A percentile compares a stretch with the other conserved stretches of the same genome.
These are phyloP conservation scores for Rotaria macrura DNA, from an alignment of 2,888 invertebrate species.

Conservation along the genomic window DNA sequence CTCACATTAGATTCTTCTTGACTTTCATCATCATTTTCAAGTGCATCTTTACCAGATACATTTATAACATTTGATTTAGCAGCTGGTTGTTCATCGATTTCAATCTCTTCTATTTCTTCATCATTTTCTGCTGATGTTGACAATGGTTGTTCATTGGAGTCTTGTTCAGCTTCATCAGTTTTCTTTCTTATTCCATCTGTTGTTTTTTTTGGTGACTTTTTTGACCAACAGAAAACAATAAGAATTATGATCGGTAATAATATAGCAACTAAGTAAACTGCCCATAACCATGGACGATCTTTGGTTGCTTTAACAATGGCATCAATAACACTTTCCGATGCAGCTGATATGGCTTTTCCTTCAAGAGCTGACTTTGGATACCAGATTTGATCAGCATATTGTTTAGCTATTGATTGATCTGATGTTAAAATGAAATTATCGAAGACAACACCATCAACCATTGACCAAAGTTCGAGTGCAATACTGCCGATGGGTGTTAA, in stretches of 20 bases:
- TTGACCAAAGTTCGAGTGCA: constrained; percentile 95
- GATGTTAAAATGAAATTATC: constrained; percentile 88
- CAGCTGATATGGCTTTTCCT: constrained; percentile 37
- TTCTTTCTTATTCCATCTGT: background rate
- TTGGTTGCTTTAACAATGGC: constrained; percentile 66
- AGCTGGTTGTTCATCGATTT: background rate
- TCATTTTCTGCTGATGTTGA: background rate
- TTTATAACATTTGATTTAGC: background rate
- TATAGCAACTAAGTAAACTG: constrained; percentile 66
- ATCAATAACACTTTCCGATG: constrained; percentile 63
- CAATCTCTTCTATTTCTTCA: background rate
- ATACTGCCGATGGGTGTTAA: constrained; percentile 57
- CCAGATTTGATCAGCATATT: constrained; percentile 74
- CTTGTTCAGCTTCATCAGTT: background rate
- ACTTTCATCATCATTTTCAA: background rate
- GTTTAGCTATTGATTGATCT: constrained; percentile 62
- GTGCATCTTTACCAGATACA: background rate
- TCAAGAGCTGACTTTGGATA: constrained; percentile 62
- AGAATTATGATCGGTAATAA: constrained; percentile 68
- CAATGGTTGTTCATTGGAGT: background rate
- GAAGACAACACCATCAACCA: constrained; percentile 83
- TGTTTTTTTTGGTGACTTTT: background rate
- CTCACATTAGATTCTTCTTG: background rate
- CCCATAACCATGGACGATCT: constrained; percentile 81
- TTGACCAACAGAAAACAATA: constrained; percentile 64